Percentiles rank a stretch among this genome's conserved stretches.
phyloP scores from a whole-genome alignment of 2,888 invertebrate species.

The Synanthedon vespiformis region DNA sequence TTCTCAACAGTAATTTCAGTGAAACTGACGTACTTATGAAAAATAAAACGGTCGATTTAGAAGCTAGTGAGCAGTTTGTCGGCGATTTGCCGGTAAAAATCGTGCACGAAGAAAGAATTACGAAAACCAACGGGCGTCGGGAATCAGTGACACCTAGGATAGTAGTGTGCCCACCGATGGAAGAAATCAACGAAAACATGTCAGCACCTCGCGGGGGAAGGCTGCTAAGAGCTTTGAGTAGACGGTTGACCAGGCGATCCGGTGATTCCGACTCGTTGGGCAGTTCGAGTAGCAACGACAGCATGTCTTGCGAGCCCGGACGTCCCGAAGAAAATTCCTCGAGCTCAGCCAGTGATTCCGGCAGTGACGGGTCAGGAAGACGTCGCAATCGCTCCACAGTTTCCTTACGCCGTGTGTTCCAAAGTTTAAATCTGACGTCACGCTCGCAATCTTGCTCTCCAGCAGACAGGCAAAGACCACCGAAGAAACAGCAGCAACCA shows the following conservation, averaged over 20 bases:
- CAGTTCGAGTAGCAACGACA: constrained; percentile 61
- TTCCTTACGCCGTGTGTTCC: constrained; percentile 78
- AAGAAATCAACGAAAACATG: constrained; percentile 68
- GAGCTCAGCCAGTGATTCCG: constrained; percentile 72
- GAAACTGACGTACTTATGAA: constrained; percentile 42
- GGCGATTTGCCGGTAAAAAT: constrained; percentile 38
- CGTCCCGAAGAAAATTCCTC: constrained; percentile 59
- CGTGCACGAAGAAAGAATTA: constrained; percentile 23
- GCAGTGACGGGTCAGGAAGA: constrained; percentile 72
- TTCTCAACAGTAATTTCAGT: constrained; percentile 28
- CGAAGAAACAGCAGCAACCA: constrained; percentile 74
- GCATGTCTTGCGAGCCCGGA: constrained; percentile 45
- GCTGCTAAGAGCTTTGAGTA: constrained; percentile 75
- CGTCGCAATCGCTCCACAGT: constrained; percentile 69
- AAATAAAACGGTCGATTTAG: constrained; percentile 44
- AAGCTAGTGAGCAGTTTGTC: constrained; percentile 42
- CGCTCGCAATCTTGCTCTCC: constrained; percentile 76
- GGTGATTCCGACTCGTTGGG: constrained; percentile 49
- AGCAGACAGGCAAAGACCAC: constrained; percentile 45
- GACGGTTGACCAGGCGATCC: constrained; percentile 70
- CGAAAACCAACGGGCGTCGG: constrained; percentile 30
- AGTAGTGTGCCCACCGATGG: constrained; percentile 60
- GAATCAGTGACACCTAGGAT: constrained; percentile 55
- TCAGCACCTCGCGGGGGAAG: constrained; percentile 72
- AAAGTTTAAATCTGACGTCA: constrained; percentile 74